These are phyloP conservation scores for Catostomus latipinnis DNA, from an alignment of 2,797 vertebrate species.

Conservation along the genomic window DNA sequence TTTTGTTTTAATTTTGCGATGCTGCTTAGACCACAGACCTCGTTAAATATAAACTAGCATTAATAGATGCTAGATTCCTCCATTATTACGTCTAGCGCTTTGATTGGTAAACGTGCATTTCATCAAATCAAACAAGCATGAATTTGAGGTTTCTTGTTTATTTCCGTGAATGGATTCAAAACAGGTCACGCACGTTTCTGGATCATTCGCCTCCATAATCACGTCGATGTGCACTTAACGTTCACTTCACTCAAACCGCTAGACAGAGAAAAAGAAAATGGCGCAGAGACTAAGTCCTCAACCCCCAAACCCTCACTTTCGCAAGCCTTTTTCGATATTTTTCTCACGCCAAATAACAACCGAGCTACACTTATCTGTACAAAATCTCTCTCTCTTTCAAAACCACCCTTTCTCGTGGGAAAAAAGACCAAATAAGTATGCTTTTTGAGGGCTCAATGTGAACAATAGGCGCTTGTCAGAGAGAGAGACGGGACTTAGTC, in stretches of 20 bases:
- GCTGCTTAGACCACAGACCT: neutral
- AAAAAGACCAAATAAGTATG: conserved; percentile 67
- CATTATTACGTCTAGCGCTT: neutral
- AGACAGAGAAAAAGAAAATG: conserved; percentile 94
- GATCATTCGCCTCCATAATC: conserved; percentile 64
- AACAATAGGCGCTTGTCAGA: conserved; percentile 99
- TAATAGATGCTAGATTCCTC: neutral
- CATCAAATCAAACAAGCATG: neutral
- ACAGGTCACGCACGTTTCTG: conserved; percentile 46
- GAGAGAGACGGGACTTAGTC: conserved; percentile 97
- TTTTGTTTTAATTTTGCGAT: neutral
- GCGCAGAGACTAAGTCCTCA: conserved; percentile 99
- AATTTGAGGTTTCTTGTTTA: neutral
- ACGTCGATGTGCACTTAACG: conserved; percentile 68
- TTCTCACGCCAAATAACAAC: conserved; percentile 24
- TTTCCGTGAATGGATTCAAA: neutral
- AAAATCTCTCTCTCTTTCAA: conserved; percentile 74
- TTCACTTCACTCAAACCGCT: conserved; percentile 64
- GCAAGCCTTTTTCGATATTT: conserved; percentile 66
- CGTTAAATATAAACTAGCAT: neutral
- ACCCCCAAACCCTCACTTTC: conserved; percentile 93
- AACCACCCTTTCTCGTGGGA: conserved; percentile 39
- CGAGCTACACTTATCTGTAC: conserved; percentile 64
- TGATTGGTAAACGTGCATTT: neutral
- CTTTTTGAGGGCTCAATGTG: conserved; percentile 85